Percentiles rank a stretch among this genome's conserved stretches.
Conservation (phyloP, 92 coral and sea anemone genomes). For the Epizoanthus rinbou region DNA sequence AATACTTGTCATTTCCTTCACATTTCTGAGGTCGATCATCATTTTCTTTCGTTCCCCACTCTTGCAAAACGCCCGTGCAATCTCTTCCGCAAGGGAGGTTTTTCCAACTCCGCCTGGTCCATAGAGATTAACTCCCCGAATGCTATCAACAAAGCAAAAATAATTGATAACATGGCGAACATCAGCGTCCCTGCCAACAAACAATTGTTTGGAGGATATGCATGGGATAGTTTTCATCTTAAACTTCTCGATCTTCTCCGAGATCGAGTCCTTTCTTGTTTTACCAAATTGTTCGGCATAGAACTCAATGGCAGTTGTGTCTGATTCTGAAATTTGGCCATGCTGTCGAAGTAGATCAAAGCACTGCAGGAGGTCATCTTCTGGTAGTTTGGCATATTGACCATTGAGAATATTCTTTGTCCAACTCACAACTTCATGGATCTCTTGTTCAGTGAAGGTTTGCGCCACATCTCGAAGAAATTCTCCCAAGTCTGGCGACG, state of each 20-base stretch:
- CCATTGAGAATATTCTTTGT: conserved; percentile 29
- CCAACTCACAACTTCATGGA: conserved; percentile 1
- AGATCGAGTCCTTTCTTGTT: not conserved
- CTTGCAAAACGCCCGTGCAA: not conserved
- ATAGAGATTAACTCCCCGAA: too few species aligned
- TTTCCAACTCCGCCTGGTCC: too few species aligned
- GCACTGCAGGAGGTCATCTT: not conserved
- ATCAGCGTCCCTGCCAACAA: not conserved
- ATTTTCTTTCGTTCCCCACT: not conserved
- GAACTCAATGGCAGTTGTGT: not conserved
- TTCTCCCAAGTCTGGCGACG: not conserved
- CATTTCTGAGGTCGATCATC: conserved; percentile 44
- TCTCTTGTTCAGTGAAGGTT: not conserved
- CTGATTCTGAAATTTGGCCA: conserved; percentile 1
- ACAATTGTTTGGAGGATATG: too few species aligned
- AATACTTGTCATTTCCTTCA: conserved; percentile 19
- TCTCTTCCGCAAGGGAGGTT: not conserved
- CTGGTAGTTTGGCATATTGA: conserved; percentile 18
- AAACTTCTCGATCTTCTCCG: not conserved
- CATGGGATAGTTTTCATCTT: not conserved
- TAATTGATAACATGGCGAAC: not conserved
- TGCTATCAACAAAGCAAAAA: not conserved
- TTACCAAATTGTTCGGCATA: conserved; percentile 2
- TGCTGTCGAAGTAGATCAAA: conserved; percentile 23
- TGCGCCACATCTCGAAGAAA: not conserved